Evolutionary conservation across 2,888 invertebrate genomes (phyloP).

Genomic region (Elegia similella): DNA sequence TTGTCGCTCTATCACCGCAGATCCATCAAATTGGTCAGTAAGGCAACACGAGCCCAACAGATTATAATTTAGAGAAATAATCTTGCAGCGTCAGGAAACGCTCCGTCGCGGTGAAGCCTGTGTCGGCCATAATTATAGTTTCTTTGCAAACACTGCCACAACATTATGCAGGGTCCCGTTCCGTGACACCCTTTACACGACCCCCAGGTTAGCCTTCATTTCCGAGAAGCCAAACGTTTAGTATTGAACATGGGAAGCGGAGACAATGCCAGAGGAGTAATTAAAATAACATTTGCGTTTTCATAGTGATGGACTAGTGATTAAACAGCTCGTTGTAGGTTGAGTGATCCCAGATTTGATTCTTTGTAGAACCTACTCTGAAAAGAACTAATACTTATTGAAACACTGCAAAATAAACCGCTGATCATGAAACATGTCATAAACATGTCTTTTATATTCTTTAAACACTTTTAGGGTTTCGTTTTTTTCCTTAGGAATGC

Average conservation of each 20-base stretch:
- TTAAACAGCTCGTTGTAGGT: too few species aligned
- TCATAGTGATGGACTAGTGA: neutral
- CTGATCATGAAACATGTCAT: too few species aligned
- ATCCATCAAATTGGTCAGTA: neutral
- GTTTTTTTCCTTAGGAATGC: too few species aligned
- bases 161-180: slow-evolving; percentile 41
- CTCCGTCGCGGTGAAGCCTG: neutral
- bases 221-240: slow-evolving; percentile 37
- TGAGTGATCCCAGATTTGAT: too few species aligned
- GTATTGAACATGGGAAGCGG: slow-evolving; percentile 8
- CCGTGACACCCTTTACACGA: slow-evolving; percentile 51
- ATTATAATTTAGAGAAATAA: neutral
- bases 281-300: slow-evolving; percentile 7
- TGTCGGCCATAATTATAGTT: slow-evolving; percentile 17
- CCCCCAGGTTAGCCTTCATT: slow-evolving; percentile 45
- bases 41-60: neutral
- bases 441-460: too few species aligned
- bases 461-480: too few species aligned
- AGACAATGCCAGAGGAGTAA: slow-evolving; percentile 1
- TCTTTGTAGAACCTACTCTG: too few species aligned
- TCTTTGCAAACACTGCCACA: slow-evolving; percentile 7
- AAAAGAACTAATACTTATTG: too few species aligned
- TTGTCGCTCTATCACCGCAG: neutral
- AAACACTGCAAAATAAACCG: too few species aligned
- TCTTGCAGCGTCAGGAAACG: neutral